Evolutionary conservation across 1,140 invertebrate genomes (phyloP), one percentile per base, ranked within the genome.

Genomic region (Trachymyrmex cornetzi): DNA sequence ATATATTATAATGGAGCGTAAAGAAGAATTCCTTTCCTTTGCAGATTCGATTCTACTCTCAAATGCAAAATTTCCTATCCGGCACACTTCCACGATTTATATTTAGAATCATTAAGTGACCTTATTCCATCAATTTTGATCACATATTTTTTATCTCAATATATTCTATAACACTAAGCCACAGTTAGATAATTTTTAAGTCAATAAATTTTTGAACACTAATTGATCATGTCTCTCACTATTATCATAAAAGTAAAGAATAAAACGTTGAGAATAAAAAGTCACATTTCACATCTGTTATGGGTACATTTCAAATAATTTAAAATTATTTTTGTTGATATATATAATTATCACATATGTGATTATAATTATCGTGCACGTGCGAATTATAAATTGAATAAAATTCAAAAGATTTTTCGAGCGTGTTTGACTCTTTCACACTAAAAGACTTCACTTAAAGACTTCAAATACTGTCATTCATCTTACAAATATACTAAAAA

Each of bases 1-100:
- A 88, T 90, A 90, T 90, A 91, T 91, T 90, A 90, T 89, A 90
- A 91, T 90, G 64, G 86, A 89, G 79, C 89, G 85, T 90, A 90
- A 90, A 88, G 89, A 91, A 91, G 79, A 79, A 88, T 91, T 85
- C 75, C 87, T 77, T 61, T 53, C 86, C 64, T 90, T 75, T 87
- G 64, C 77, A 79, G 82, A 91, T 88, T 90, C 88, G 84, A 89
- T 87, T 84, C 88, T 61, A 64, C 27, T 30, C 74, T 77, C 59
- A 55, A 66, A 79, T 75, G 55, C 55, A 74, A 74, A 84, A 75
- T 84, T 74, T 74, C 4, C 12, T n/a, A 30, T 14, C 14, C 34
- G 9, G 50, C 55, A 30, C 24, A 30, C 24, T 14, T 61, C 5
- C 7, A 27, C 27, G 69, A 61, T 16, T 75, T 75, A 48, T 84